phyloP scores from a whole-genome alignment of 2,888 invertebrate genomes.

The Polydesmus complanatus region DNA sequence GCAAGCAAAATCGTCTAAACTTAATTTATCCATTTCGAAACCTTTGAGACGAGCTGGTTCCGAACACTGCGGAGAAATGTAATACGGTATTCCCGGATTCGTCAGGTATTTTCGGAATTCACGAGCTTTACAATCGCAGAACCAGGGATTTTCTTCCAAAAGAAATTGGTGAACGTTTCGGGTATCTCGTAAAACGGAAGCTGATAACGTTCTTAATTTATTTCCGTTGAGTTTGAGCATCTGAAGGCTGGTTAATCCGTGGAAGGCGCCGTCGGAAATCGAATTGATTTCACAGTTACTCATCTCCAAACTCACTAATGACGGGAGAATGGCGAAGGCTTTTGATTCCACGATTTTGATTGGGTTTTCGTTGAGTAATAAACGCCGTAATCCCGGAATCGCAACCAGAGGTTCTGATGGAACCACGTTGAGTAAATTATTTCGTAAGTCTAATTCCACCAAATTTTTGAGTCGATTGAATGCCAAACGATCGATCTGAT shows the following conservation, averaged over 20 bases:
- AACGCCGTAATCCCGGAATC: conserved; percentile 65
- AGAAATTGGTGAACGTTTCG: conserved; percentile 55
- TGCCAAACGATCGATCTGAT: conserved; percentile 60
- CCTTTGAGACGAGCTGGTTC: conserved; percentile 30
- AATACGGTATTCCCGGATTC: conserved; percentile 47
- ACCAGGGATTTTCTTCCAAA: conserved; percentile 76
- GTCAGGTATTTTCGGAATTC: conserved; percentile 68
- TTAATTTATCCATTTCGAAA: conserved; percentile 58
- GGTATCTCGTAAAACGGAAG: conserved; percentile 32
- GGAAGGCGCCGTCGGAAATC: conserved; percentile 65
- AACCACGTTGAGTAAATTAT: conserved; percentile 60
- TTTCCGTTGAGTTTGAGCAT: conserved; percentile 74
- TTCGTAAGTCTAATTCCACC: conserved; percentile 73
- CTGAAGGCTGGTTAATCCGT: conserved; percentile 63
- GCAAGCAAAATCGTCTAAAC: conserved; percentile 72
- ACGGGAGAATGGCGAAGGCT: conserved; percentile 37
- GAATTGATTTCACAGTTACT: conserved; percentile 62
- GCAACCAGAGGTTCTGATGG: conserved; percentile 65
- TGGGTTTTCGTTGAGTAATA: conserved; percentile 67
- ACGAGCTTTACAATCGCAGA: conserved; percentile 69
- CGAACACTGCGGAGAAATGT: conserved; percentile 61
- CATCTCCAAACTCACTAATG: conserved; percentile 61
- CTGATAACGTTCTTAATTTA: conserved; percentile 55
- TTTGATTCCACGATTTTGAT: conserved; percentile 53
- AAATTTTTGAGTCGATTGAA: conserved; percentile 68